Conservation (phyloP, 2,113 vertebrate genomes). For the Aphyosemion australe region DNA sequence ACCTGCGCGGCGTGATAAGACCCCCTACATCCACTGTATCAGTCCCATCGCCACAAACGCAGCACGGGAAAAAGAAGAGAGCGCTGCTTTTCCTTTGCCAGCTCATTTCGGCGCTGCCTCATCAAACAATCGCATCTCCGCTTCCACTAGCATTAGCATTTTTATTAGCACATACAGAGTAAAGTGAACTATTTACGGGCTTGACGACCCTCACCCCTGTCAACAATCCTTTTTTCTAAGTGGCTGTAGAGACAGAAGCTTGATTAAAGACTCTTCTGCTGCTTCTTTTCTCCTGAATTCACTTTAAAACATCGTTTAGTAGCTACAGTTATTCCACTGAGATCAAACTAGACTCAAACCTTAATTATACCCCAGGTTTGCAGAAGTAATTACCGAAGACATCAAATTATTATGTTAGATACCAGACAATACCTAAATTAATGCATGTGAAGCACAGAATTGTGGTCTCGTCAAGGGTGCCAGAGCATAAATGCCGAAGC, state of each 20-base stretch:
- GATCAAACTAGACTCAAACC: neutral
- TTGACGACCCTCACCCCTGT: conserved; percentile 28
- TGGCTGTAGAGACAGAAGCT: conserved; percentile 13
- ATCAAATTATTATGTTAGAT: neutral
- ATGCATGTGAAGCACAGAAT: neutral
- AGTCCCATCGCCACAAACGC: conserved; percentile 57
- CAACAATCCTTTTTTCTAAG: conserved; percentile 14
- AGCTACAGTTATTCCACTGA: neutral
- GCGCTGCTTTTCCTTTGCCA: conserved; percentile 15
- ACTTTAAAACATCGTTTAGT: conserved; percentile 2
- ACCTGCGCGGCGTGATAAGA: conserved; percentile 74
- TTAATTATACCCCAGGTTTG: neutral
- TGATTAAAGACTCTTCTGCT: conserved; percentile 18
- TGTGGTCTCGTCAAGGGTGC: no score
- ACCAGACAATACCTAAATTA: neutral
- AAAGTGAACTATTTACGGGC: conserved; percentile 64
- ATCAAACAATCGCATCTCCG: conserved; percentile 38
- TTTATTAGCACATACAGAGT: conserved; percentile 69
- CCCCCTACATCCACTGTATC: conserved; percentile 63
- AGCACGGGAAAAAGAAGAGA: neutral
- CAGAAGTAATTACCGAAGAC: neutral
- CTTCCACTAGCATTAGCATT: conserved; percentile 66
- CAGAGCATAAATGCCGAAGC: neutral
- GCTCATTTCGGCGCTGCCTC: conserved; percentile 21
- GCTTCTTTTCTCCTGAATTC: neutral